Conservation (phyloP, 2,888 invertebrate genomes). For the Phalera bucephala region DNA sequence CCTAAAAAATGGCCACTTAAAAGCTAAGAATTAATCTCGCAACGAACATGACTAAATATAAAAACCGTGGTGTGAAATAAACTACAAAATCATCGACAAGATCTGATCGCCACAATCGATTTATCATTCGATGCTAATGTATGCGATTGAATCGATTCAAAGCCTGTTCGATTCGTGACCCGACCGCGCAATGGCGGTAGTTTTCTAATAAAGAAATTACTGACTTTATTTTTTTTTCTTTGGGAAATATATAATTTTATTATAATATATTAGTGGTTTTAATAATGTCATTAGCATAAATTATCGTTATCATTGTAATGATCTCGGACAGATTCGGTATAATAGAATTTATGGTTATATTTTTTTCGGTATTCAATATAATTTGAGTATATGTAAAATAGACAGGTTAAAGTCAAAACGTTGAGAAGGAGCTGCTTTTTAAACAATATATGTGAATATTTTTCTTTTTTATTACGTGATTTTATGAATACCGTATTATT, state of each 20-base stretch:
- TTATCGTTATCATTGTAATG: slow-evolving; percentile 23
- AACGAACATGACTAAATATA: slow-evolving; percentile 13
- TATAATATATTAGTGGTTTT: slow-evolving; percentile 43
- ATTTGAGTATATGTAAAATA: slow-evolving; percentile 1
- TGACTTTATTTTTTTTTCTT: slow-evolving; percentile 23
- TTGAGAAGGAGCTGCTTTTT: neutral
- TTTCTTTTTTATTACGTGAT: too few species aligned
- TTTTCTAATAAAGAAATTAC: slow-evolving; percentile 42
- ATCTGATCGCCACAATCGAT: slow-evolving; percentile 44
- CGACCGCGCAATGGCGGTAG: slow-evolving; percentile 27
- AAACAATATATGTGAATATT: neutral
- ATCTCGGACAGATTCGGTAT: slow-evolving; percentile 12
- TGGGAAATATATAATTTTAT: slow-evolving; percentile 38
- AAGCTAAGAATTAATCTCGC: slow-evolving; percentile 32
- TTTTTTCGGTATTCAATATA: slow-evolving; percentile 2
- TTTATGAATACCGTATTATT: neutral
- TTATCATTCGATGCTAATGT: slow-evolving; percentile 59
- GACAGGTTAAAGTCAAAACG: neutral
- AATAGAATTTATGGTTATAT: slow-evolving; percentile 12
- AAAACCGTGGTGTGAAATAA: slow-evolving; percentile 24
- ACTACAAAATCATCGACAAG: slow-evolving; percentile 33
- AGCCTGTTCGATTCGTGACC: slow-evolving; percentile 47
- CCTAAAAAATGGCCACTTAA: slow-evolving; percentile 17
- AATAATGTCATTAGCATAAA: slow-evolving; percentile 50
- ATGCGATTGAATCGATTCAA: slow-evolving; percentile 43